These are phyloP conservation scores for Halcyon smyrnensis DNA, from an alignment of 2,797 vertebrate species.

Conservation along the genomic window DNA sequence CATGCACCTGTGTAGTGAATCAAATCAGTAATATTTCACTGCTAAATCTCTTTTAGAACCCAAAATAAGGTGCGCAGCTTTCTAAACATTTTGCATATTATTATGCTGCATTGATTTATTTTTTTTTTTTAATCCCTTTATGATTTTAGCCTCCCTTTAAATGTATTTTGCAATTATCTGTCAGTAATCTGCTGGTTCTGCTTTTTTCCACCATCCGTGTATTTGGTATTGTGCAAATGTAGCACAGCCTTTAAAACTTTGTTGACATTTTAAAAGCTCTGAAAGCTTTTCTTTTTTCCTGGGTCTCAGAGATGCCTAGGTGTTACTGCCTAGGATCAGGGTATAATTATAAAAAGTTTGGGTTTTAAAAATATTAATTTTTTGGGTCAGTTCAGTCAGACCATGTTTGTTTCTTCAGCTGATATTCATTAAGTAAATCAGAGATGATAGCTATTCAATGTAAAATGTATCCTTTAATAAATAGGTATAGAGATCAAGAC, in stretches of 20 bases:
- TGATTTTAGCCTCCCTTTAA: background rate
- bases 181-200: background rate
- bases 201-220: background rate
- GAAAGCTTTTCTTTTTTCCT: background rate
- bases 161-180: background rate
- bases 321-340: background rate
- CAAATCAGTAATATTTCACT: background rate
- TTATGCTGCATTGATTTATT: background rate
- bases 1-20: background rate
- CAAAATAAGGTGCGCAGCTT: background rate
- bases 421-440: background rate
- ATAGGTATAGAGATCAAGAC: background rate
- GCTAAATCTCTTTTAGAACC: background rate
- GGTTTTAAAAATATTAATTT: background rate
- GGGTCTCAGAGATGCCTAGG: background rate
- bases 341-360: background rate
- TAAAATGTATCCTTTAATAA: background rate
- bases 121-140: background rate
- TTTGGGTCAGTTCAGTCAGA: background rate
- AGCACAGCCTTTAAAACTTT: background rate
- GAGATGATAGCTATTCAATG: background rate
- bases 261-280: background rate
- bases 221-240: background rate
- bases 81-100: background rate
- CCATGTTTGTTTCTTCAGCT: background rate